Percentiles rank a stretch among this genome's conserved stretches.
These are phyloP conservation scores for Meloidogyne exigua DNA, from an alignment of 1,140 invertebrate species.

Conservation along the genomic window DNA sequence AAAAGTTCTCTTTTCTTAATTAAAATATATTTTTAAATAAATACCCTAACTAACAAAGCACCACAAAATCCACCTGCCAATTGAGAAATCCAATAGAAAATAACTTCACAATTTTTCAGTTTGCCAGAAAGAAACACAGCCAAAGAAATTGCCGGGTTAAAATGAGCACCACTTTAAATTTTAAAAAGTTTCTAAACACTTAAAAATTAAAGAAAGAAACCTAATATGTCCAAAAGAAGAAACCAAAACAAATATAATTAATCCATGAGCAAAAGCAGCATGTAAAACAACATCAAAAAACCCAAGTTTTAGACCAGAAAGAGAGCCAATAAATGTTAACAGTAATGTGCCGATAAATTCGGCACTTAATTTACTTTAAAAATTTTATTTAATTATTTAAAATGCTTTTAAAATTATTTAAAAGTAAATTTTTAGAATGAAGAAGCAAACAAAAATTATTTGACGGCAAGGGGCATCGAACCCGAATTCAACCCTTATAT, in stretches of 20 bases:
- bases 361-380: conserved; percentile 22
- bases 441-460: no score
- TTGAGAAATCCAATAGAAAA: conserved; percentile 62
- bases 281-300: conserved; percentile 6
- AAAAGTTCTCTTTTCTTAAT: no score
- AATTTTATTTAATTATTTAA: background rate
- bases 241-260: conserved; percentile 44
- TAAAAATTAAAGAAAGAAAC: conserved; percentile 27
- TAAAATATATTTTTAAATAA: background rate
- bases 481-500: no score
- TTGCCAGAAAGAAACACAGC: conserved; percentile 58
- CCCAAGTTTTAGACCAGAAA: background rate
- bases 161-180: conserved; percentile 64
- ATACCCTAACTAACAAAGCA: conserved; percentile 59
- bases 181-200: background rate
- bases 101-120: conserved; percentile 45
- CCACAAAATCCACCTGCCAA: conserved; percentile 63
- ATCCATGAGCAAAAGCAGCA: conserved; percentile 42
- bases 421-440: background rate
- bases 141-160: conserved; percentile 65
- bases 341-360: conserved; percentile 38
- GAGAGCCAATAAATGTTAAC: conserved; percentile 32
- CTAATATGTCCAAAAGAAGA: conserved; percentile 36
- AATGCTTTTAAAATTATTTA: background rate
- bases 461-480: no score